Conservation (phyloP, 1,140 invertebrate genomes). For the Spodoptera litura region DNA sequence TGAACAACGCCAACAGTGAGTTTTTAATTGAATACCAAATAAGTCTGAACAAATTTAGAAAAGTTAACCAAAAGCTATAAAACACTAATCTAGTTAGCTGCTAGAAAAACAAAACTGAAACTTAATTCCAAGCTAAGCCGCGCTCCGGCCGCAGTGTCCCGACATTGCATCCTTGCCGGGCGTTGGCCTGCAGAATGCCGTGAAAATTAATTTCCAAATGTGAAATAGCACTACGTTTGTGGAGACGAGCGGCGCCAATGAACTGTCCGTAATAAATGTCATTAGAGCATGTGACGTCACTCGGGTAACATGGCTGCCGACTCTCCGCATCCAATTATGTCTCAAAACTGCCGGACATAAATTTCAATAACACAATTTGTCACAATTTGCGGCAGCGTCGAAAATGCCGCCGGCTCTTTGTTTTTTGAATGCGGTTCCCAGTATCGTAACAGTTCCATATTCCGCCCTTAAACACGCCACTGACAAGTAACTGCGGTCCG, state of each 20-base stretch:
- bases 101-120: slow-evolving; percentile 37
- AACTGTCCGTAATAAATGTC: slow-evolving; percentile 79
- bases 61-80: slow-evolving; percentile 46
- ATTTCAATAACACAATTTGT: slow-evolving; percentile 81
- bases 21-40: slow-evolving; percentile 31
- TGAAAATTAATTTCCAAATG: slow-evolving; percentile 73
- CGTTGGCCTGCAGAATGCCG: slow-evolving; percentile 49
- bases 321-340: slow-evolving; percentile 79
- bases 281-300: slow-evolving; percentile 78
- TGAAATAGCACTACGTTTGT: slow-evolving; percentile 63
- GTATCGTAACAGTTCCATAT: slow-evolving; percentile 44
- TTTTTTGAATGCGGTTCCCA: slow-evolving; percentile 62
- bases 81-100: slow-evolving; percentile 24
- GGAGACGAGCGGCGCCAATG: slow-evolving; percentile 69
- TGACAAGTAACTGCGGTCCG: slow-evolving; percentile 23
- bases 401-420: slow-evolving; percentile 57
- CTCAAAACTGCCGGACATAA: slow-evolving; percentile 78
- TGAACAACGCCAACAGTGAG: slow-evolving; percentile 22
- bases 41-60: slow-evolving; percentile 31
- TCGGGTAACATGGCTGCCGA: slow-evolving; percentile 67
- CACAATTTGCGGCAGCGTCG: slow-evolving; percentile 70
- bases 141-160: background rate
- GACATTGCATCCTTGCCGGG: slow-evolving; percentile 29
- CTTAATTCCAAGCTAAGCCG: slow-evolving; percentile 27
- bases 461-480: slow-evolving; percentile 4